A percentile compares a stretch with the other conserved stretches of the same genome.
These are phyloP conservation scores for Sialia sialis DNA, from an alignment of 2,113 vertebrate genomes.

Conservation along the genomic window DNA sequence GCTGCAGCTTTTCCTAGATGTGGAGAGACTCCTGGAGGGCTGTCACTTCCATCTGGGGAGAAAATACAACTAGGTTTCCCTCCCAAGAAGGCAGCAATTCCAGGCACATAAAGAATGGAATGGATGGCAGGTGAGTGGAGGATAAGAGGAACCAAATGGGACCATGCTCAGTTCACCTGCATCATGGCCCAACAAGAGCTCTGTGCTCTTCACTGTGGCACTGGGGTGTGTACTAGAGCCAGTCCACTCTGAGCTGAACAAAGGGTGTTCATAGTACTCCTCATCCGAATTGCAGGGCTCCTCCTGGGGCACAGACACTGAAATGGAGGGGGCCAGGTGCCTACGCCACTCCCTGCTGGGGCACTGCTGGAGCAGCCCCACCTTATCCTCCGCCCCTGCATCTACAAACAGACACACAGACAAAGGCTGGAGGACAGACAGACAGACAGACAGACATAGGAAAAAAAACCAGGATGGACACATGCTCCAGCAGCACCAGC, in stretches of 20 bases:
- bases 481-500: not conserved
- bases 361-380: slow-evolving; percentile 84
- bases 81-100: not conserved
- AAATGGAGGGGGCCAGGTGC: slow-evolving; percentile 90
- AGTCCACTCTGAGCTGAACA: slow-evolving; percentile 93
- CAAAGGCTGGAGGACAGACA: slow-evolving; percentile 87
- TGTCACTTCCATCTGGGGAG: slow-evolving; percentile 35
- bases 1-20: not conserved
- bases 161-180: slow-evolving; percentile 93
- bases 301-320: slow-evolving; percentile 91
- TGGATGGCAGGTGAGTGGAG: not conserved
- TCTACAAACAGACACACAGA: slow-evolving; percentile 96
- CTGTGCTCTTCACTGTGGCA: slow-evolving; percentile 76
- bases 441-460: slow-evolving; percentile 80
- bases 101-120: not conserved
- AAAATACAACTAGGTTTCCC: slow-evolving; percentile 1
- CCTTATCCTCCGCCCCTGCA: slow-evolving; percentile 92
- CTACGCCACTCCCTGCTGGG: slow-evolving; percentile 81
- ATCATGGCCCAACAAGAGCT: slow-evolving; percentile 86
- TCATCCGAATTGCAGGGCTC: slow-evolving; percentile 90
- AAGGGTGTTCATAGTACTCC: slow-evolving; percentile 93
- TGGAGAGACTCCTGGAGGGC: not conserved
- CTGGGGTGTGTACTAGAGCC: slow-evolving; percentile 81
- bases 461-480: slow-evolving; percentile 12
- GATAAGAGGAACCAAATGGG: slow-evolving; percentile 73